These are phyloP conservation scores for Fregata magnificens DNA, from an alignment of 2,113 vertebrate genomes.

Conservation along the genomic window DNA sequence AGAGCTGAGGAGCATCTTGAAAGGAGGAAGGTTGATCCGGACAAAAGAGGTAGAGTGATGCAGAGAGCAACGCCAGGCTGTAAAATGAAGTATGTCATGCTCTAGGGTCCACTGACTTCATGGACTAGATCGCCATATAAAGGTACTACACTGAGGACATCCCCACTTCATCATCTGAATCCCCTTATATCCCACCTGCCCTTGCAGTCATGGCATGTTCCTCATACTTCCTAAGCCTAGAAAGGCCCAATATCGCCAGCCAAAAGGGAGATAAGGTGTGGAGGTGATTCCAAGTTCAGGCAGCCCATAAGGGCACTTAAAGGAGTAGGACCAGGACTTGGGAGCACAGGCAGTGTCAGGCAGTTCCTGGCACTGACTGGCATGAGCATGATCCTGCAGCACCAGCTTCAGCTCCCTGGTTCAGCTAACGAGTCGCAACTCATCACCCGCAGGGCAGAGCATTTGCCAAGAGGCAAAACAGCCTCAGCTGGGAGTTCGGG, in stretches of 20 bases:
- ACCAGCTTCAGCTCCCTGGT: neutral
- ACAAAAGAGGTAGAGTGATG: neutral
- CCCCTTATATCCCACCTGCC: neutral
- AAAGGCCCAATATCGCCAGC: neutral
- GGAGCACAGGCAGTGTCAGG: neutral
- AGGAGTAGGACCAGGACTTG: neutral
- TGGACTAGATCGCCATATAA: neutral
- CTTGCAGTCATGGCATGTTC: neutral
- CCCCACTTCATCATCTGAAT: neutral
- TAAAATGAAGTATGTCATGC: neutral
- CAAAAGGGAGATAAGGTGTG: neutral
- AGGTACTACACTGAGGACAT: neutral
- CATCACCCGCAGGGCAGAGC: neutral
- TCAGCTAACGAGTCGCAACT: neutral
- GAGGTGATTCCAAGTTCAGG: neutral
- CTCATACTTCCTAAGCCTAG: neutral
- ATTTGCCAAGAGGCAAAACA: neutral
- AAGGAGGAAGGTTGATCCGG: neutral
- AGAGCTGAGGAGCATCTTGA: neutral
- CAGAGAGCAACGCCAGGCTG: neutral
- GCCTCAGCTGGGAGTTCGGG: neutral
- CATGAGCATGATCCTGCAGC: no score
- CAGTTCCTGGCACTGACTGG: neutral
- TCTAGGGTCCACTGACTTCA: neutral
- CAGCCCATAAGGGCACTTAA: neutral